Base-by-base conservation (phyloP, 2,797 vertebrate genomes). In the Fistularia tabacaria region DNA sequence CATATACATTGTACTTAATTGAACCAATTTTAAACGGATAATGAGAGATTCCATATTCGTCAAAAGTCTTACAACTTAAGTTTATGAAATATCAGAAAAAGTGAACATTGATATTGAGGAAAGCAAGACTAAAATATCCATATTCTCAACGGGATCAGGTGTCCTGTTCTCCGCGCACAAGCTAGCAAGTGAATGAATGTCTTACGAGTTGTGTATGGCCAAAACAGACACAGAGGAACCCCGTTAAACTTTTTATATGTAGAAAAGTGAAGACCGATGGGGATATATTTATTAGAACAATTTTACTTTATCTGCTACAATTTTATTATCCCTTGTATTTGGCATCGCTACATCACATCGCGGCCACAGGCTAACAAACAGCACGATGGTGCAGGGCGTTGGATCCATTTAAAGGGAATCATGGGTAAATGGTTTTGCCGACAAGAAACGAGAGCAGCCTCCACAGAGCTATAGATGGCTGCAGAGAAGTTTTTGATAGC, bases 371-470 rank as follows among this genome's bases (percentile, higher is more conserved):
- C 60, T 63, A 57, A 51, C 58, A 53, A 71, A 49, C 77, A 57
- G 51, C 66, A 46, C 68, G 36, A 60, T 84, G 83, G 79, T 80
- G 83, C 78, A 86, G 87, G 87, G 87, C 86, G 86, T 87, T 83
- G 83, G 76, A 85, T 76, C 49, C 66, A 38, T 7, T 86, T 85
- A 87, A 88, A 87, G 82, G 82, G 73, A 71, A 38, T 15, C 42
- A 59, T 49, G 43, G 36, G n/a, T 37, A 54, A 51, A 66, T 55
- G 13, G n/a, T 60, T 52, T 7, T 1, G 74, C 69, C 84, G 82
- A 77, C 74, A 73, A 13, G 71, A 81, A 82, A 65, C 44, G 25
- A 6, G 7, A 67, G 50, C 13, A 0, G 10, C 3, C 41, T 43
- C 1, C 56, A 54, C 25, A 25, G 25, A 25, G 25, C 25, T 25